These are phyloP conservation scores for Falco concolor DNA, from an alignment of 2,797 vertebrate species.

Conservation along the genomic window DNA sequence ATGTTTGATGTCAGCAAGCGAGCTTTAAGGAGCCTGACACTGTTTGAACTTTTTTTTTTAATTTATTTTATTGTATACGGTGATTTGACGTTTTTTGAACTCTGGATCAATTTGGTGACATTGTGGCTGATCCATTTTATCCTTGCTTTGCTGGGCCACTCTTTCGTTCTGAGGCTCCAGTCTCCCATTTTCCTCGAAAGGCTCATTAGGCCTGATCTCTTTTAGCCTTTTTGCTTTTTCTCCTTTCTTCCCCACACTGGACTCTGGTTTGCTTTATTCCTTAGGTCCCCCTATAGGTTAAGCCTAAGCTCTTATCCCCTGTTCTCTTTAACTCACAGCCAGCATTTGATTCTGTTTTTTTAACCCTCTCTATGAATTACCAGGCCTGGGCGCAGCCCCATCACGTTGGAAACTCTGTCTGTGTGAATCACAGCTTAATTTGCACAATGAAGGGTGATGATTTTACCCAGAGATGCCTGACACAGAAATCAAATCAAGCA, in stretches of 20 bases:
- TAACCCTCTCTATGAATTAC: conserved; percentile 65
- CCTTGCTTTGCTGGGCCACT: conserved; percentile 69
- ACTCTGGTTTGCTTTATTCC: conserved; percentile 65
- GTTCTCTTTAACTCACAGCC: conserved; percentile 66
- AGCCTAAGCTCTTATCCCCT: conserved; percentile 66
- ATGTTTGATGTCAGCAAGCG: conserved; percentile 16
- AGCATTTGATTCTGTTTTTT: conserved; percentile 63
- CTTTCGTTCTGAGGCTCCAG: conserved; percentile 57
- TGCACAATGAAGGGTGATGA: conserved; percentile 37
- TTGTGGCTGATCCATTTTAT: conserved; percentile 68
- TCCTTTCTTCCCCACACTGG: conserved; percentile 59
- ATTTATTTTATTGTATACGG: conserved; percentile 59
- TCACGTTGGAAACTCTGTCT: conserved; percentile 27
- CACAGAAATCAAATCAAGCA: not conserved
- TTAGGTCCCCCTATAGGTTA: conserved; percentile 70
- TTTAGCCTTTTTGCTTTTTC: conserved; percentile 69
- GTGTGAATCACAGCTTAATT: conserved; percentile 39
- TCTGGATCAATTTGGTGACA: conserved; percentile 67
- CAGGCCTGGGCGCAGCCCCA: conserved; percentile 32
- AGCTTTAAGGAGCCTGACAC: conserved; percentile 48
- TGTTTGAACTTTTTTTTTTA: conserved; percentile 54
- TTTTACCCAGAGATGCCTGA: conserved; percentile 25
- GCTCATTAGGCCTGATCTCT: conserved; percentile 71
- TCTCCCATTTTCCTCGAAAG: conserved; percentile 59
- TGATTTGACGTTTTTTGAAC: conserved; percentile 69